These are phyloP conservation scores for Orchestes rusci DNA, from an alignment of 2,888 invertebrate genomes.

Conservation along the genomic window DNA sequence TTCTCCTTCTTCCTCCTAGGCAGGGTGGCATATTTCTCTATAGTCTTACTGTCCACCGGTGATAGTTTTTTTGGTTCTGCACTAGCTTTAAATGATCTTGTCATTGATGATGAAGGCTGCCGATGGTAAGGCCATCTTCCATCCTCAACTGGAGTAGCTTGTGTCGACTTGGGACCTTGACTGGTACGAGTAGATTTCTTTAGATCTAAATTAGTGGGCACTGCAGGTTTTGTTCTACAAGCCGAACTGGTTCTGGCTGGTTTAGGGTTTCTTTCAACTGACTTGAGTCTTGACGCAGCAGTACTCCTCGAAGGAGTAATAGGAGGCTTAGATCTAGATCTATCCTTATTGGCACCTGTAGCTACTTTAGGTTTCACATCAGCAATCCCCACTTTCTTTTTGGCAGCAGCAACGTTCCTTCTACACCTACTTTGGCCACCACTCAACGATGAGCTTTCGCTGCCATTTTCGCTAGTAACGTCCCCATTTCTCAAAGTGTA, in stretches of 20 bases:
- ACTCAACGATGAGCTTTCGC: conserved; percentile 70
- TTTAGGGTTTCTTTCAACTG: conserved; percentile 41
- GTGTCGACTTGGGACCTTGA: conserved; percentile 12
- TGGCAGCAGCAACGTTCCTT: conserved; percentile 33
- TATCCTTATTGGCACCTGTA: conserved; percentile 27
- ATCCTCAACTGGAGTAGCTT: conserved; percentile 57
- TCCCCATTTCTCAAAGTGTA: conserved; percentile 43
- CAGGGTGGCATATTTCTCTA: conserved; percentile 71
- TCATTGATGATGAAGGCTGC: conserved; percentile 38
- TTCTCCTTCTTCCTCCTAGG: conserved; percentile 67
- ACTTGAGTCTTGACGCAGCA: conserved; percentile 44
- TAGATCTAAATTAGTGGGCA: conserved; percentile 33
- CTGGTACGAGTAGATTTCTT: conserved; percentile 16
- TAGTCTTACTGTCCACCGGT: conserved; percentile 46
- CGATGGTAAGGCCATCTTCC: conserved; percentile 58
- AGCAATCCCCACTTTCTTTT: conserved; percentile 28
- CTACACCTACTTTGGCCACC: conserved; percentile 42
- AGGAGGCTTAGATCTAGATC: conserved; percentile 36
- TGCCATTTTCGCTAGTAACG: conserved; percentile 62
- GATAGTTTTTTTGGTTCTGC: conserved; percentile 32
- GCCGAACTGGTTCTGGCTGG: conserved; percentile 31
- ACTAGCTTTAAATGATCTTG: conserved; percentile 39
- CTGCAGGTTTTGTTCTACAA: conserved; percentile 31
- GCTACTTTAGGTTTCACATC: conserved; percentile 38
- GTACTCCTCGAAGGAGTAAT: conserved; percentile 32